Base-by-base conservation (phyloP, 2,113 vertebrate species). In the Glaucidium brasilianum region DNA sequence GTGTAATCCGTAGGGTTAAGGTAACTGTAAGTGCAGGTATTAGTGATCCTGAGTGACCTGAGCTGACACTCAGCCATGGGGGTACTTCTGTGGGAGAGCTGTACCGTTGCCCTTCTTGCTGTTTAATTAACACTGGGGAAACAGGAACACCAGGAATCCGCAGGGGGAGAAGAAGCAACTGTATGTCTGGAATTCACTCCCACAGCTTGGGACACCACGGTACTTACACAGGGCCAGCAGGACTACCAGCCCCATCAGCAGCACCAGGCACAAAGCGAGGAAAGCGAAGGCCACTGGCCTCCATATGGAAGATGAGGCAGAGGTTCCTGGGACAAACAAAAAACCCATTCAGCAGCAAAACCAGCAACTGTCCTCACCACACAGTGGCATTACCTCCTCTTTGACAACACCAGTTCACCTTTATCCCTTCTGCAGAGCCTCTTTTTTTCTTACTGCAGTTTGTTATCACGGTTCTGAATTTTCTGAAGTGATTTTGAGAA, bases 151-250 rank as follows among this genome's bases (percentile, higher is more conserved):
- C 11, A 63, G 20, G 11, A 52, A 26, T 41, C 55, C 74, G 27
- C 29, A 49, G 23, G 6, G 10, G 23, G 15, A 35, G 16, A n/a
- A 49, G 30, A 15, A 69, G 37, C 39, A 67, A 26, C 4, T 1
- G 1, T 26, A 22, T 47, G 17, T 11, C 34, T 92, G 66, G 26
- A 62, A 63, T 55, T 68, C 37, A 25, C 10, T 76, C 35, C 11
- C n/a, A 35, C 10, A n/a, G n/a, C 7, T n/a, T 3, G 4, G 41
- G 20, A 67, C 9, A 3, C 13, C 10, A 4, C 6, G 5, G 15
- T 91, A 93, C 91, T 95, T 88, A 95, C 91, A 88, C 9, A 91
- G 17, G 18, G 19, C 18, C 6, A 90, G 45, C 9, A 95, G 63
- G 18, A 29, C 29, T 27, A 76, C 52, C n/a, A 95, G 32, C 16